Evolutionary conservation across 2,113 vertebrate species (phyloP), one percentile per base, ranked within the genome.

Genomic region (Thamnophis sirtalis): DNA sequence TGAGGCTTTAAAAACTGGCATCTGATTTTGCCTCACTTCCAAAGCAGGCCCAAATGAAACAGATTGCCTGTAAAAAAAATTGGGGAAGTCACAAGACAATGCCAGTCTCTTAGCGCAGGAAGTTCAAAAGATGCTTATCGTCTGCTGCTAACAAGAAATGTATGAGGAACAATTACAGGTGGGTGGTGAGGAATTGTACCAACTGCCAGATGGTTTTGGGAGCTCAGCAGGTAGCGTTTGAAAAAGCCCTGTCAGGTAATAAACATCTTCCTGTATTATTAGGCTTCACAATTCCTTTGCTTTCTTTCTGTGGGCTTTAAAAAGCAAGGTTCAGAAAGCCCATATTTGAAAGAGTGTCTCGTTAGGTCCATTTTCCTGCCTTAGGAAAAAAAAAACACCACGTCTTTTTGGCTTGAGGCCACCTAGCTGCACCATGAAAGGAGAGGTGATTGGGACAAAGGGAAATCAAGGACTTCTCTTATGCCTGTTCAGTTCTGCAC

Each of bases 221-320:
- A 93, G 87, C 94, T 58, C 95, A 89, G 91, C 5, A 88, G 92
- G 90, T 93, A 94, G 95, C 93, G 95, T 92, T 54, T 89, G 93
- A 88, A 95, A 95, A 92, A 91, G 89, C 94, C 95, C 93, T 94
- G 92, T 91, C 95, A 93, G 88, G 93, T 90, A 96, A 96, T 92
- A 89, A 89, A 58, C 19, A 84, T 43, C 87, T 89, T 17, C 7
- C 91, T 89, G 91, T n/a, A 87, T 88, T 92, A 88, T 88, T 92
- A 56, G 26, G 17, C 38, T 50, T 80, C 90, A 87, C 85, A 87
- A 53, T 88, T 88, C 26, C 1, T 49, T 87, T 80, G 7, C 84
- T 51, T 88, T 73, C 54, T 63, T 87, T 91, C 4, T 19, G 7
- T 80, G 54, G 26, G 87, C 22, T 84, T 84, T 85, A n/a, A 55